A percentile compares a stretch with the other conserved stretches of the same genome.
These are phyloP conservation scores for Anagrus nilaparvatae DNA, from an alignment of 1,140 invertebrate species.

Conservation along the genomic window DNA sequence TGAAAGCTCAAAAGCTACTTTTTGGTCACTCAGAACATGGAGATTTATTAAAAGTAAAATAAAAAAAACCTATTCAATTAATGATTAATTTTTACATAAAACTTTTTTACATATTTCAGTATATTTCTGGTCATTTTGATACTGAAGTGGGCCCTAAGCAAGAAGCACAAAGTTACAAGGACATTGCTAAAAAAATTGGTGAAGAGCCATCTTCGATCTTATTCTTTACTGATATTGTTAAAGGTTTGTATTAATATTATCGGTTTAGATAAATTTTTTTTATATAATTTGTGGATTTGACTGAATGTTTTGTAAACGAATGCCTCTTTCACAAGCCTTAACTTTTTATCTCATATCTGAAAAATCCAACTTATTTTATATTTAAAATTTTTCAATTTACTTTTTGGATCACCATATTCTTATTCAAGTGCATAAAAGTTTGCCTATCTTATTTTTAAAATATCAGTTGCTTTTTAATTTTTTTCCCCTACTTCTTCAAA, in stretches of 20 bases:
- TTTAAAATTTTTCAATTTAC: too few relatives aligned
- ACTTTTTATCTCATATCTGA: too few relatives aligned
- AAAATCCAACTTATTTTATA: too few relatives aligned
- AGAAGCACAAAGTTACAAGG: constrained; percentile 60
- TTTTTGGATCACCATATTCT: too few relatives aligned
- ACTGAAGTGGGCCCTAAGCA: constrained; percentile 73
- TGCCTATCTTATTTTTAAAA: too few relatives aligned
- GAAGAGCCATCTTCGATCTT: constrained; percentile 55
- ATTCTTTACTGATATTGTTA: constrained; percentile 76
- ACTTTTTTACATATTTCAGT: constrained; percentile 41
- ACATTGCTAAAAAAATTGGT: constrained; percentile 60
- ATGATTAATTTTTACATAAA: not conserved
- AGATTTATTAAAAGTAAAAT: constrained; percentile 55
- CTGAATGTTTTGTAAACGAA: not conserved
- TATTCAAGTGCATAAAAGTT: too few relatives aligned
- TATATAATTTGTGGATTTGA: not conserved
- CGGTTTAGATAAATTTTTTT: constrained; percentile 1
- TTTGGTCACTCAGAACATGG: constrained; percentile 69
- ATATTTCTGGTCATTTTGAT: constrained; percentile 77
- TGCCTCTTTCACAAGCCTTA: not conserved
- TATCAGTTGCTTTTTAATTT: too few relatives aligned
- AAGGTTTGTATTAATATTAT: constrained; percentile 44
- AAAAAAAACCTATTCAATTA: not conserved
- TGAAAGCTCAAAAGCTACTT: constrained; percentile 81
- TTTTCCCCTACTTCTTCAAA: too few relatives aligned